These are phyloP conservation scores for Columba livia DNA, from an alignment of 2,113 vertebrate genomes.

Conservation along the genomic window DNA sequence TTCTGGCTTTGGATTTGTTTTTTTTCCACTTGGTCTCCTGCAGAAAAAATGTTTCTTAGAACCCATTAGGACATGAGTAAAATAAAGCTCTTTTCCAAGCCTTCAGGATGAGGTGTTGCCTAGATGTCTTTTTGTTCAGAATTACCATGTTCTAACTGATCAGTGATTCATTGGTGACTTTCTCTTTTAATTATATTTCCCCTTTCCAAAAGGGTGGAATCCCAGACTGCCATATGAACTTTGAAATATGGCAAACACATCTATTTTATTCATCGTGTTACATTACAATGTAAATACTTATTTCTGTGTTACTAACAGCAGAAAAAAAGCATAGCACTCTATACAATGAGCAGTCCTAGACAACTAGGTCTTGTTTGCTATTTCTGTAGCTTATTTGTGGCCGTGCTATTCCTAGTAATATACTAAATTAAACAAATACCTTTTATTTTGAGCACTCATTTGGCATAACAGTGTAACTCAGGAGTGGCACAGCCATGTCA, in stretches of 20 bases:
- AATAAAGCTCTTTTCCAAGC: slow-evolving; percentile 7
- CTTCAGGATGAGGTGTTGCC: slow-evolving; percentile 22
- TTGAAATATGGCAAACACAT: background rate
- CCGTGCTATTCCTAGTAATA: background rate
- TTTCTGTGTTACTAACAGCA: background rate
- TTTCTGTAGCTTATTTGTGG: background rate
- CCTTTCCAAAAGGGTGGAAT: background rate
- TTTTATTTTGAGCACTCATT: background rate
- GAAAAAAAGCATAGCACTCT: background rate
- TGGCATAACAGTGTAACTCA: background rate
- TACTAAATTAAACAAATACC: background rate
- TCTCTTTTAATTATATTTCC: slow-evolving; percentile 1
- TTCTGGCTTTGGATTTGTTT: background rate
- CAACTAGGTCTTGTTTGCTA: background rate
- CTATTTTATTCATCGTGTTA: background rate
- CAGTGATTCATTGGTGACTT: slow-evolving; percentile 15
- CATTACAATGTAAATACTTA: background rate
- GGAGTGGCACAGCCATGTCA: background rate
- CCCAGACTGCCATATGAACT: background rate
- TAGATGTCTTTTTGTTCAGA: background rate
- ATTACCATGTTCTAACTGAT: background rate
- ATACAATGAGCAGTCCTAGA: background rate
- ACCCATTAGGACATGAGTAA: background rate
- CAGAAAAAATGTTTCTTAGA: background rate
- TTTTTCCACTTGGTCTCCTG: background rate